phyloP scores from a whole-genome alignment of 2,797 vertebrate species.

The Hapalemur alaotrensis region DNA sequence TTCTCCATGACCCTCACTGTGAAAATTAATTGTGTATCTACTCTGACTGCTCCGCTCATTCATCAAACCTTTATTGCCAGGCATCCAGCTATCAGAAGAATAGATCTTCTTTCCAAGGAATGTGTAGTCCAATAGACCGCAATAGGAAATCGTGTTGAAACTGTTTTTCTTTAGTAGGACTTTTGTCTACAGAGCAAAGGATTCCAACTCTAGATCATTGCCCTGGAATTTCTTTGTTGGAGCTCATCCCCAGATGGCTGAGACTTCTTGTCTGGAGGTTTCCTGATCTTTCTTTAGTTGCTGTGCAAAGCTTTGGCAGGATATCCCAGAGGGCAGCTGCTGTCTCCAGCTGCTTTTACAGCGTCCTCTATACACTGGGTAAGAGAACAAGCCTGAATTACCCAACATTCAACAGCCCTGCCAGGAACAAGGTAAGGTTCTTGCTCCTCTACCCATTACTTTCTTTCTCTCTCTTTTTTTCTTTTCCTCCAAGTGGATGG shows the following conservation, averaged over 20 bases:
- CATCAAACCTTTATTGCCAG: background rate
- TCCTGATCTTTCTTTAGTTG: background rate
- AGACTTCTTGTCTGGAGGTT: background rate
- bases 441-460: background rate
- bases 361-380: background rate
- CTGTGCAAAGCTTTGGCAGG: background rate
- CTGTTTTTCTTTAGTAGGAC: background rate
- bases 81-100: background rate
- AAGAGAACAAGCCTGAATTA: background rate
- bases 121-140: background rate
- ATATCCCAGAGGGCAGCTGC: background rate
- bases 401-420: background rate
- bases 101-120: background rate
- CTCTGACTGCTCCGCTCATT: background rate
- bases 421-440: background rate
- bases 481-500: background rate
- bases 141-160: background rate
- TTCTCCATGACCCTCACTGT: background rate
- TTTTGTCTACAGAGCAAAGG: background rate
- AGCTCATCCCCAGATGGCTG: background rate
- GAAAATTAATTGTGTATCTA: slow-evolving; percentile 7
- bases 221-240: background rate
- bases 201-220: background rate
- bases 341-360: background rate
- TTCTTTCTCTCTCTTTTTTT: background rate